Conservation (phyloP, 2,888 invertebrate species). For the Lacanobia oleracea region DNA sequence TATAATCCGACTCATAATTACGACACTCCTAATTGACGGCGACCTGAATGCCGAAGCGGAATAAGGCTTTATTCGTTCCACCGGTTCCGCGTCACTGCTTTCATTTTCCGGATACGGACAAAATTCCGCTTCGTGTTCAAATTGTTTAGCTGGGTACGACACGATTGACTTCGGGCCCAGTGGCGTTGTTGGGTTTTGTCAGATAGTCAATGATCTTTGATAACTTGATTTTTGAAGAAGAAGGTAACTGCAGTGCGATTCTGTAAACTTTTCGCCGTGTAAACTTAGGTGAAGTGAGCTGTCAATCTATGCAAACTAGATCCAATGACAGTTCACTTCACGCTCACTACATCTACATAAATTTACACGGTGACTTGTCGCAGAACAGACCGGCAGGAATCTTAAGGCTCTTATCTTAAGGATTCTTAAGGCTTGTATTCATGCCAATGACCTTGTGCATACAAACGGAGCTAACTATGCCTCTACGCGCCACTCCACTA, state of each 20-base stretch:
- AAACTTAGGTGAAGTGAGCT: too few species aligned
- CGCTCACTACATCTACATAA: too few species aligned
- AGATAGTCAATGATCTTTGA: not conserved
- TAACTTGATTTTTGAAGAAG: not conserved
- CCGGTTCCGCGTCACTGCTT: constrained; percentile 18
- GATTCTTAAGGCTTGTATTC: too few species aligned
- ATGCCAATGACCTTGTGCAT: too few species aligned
- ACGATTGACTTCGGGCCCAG: not conserved
- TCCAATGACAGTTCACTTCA: too few species aligned
- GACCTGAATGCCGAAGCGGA: constrained; percentile 19
- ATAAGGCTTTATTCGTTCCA: constrained; percentile 23
- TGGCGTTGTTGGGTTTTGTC: not conserved
- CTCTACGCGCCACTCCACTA: too few species aligned
- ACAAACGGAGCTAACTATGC: too few species aligned
- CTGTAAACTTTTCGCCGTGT: too few species aligned
- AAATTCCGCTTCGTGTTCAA: constrained; percentile 34
- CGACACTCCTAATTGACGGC: constrained; percentile 41
- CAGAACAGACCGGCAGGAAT: too few species aligned
- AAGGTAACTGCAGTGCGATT: not conserved
- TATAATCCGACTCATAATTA: constrained; percentile 41
- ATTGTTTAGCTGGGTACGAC: constrained; percentile 10
- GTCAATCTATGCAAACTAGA: too few species aligned
- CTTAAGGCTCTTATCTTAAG: too few species aligned
- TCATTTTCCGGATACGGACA: constrained; percentile 30
- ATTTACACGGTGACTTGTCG: too few species aligned